Percentiles rank a stretch among this genome's conserved stretches.
Evolutionary conservation across 2,113 vertebrate species (phyloP).

Genomic region (Naja naja): DNA sequence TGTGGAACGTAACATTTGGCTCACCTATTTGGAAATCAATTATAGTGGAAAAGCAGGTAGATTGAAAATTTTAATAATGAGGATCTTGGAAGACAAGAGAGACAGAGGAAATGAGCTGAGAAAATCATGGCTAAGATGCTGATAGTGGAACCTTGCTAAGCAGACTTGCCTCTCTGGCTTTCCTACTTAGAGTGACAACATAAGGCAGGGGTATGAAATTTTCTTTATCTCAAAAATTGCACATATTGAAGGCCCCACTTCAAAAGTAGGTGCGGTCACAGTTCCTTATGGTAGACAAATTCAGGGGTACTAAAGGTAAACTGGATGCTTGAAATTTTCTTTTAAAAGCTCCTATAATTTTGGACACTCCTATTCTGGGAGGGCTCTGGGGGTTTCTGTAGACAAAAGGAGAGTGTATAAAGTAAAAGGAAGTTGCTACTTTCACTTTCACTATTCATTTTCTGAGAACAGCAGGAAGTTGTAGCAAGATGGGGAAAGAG

Average conservation of each 20-base stretch:
- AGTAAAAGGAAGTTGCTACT: background rate
- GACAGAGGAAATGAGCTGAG: background rate
- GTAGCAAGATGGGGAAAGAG: background rate
- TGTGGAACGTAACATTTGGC: background rate
- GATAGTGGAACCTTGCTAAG: background rate
- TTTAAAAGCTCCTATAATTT: background rate
- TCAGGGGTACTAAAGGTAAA: background rate
- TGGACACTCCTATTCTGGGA: background rate
- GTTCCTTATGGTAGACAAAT: background rate
- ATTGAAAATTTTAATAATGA: background rate
- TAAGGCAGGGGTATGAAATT: background rate
- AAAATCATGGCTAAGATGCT: background rate
- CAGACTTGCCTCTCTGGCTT: background rate
- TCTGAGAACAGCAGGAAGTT: background rate
- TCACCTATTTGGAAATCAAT: background rate
- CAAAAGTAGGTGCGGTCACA: background rate
- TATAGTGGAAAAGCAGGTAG: background rate
- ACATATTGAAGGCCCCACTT: background rate
- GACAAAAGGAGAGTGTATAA: background rate
- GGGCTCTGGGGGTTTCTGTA: background rate
- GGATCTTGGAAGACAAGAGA: background rate
- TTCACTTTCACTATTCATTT: background rate
- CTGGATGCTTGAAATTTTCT: background rate
- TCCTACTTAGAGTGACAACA: background rate
- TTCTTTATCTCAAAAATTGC: background rate